These are phyloP conservation scores for Rhea americana DNA, from an alignment of 2,113 vertebrate species.

Conservation along the genomic window DNA sequence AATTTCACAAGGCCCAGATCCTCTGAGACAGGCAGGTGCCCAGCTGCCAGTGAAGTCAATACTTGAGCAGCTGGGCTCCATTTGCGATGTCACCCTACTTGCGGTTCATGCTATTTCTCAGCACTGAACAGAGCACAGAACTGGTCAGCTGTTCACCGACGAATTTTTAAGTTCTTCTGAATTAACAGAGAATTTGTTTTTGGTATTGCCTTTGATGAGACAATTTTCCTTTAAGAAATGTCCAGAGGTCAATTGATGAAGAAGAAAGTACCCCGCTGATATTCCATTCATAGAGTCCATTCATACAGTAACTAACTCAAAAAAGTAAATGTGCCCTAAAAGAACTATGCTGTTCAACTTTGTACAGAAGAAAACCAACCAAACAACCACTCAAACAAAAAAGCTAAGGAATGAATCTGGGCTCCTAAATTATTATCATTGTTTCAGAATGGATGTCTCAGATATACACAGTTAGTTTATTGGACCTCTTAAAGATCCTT, in stretches of 20 bases:
- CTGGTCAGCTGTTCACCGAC: neutral
- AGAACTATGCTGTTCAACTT: neutral
- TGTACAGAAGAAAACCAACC: neutral
- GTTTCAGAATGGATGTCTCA: neutral
- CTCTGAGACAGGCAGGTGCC: neutral
- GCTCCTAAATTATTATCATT: neutral
- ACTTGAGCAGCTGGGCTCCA: neutral
- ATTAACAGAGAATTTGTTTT: neutral
- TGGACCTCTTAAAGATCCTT: neutral
- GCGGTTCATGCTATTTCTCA: neutral
- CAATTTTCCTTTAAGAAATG: neutral
- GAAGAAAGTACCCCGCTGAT: neutral
- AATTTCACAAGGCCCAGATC: neutral
- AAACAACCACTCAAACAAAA: too few relatives aligned
- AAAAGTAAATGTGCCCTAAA: neutral
- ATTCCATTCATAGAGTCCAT: neutral
- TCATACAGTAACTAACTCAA: accelerated
- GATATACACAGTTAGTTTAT: neutral
- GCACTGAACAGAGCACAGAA: neutral
- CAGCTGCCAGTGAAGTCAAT: neutral
- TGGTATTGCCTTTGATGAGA: neutral
- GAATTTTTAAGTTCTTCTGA: neutral
- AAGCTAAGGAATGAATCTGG: neutral
- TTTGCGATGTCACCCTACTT: neutral
- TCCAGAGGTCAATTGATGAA: neutral